Conservation (phyloP, 2,888 invertebrate species). For the Tortricodes alternella region DNA sequence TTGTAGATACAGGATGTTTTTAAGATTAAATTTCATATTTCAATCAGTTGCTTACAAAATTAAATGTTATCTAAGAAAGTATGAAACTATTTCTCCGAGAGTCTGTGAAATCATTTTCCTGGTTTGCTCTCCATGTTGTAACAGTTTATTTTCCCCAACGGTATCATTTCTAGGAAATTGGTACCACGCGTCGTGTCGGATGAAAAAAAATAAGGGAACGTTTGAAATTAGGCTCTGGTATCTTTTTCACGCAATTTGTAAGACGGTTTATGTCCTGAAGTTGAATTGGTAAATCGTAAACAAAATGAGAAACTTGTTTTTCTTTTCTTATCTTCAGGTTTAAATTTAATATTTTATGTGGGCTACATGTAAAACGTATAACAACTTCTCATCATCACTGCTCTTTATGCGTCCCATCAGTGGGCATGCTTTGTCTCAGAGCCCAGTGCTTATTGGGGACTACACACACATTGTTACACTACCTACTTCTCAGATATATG, state of each 20-base stretch:
- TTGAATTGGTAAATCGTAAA: neutral
- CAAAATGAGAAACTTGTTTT: neutral
- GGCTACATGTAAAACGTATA: no score
- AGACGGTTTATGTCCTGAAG: constrained; percentile 9
- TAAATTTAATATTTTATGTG: no score
- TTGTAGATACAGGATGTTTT: no score
- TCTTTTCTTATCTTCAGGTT: no score
- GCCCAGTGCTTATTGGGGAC: no score
- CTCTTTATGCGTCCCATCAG: no score
- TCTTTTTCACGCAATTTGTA: constrained; percentile 17
- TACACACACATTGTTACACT: no score
- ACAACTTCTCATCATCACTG: no score
- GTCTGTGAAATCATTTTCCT: constrained; percentile 74
- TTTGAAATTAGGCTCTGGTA: constrained; percentile 28
- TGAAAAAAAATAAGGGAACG: constrained; percentile 50
- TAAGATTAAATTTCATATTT: neutral
- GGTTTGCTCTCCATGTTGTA: constrained; percentile 68
- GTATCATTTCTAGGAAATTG: constrained; percentile 76
- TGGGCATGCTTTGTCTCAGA: no score
- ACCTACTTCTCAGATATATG: no score
- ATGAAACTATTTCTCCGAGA: constrained; percentile 42
- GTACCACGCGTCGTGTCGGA: constrained; percentile 66
- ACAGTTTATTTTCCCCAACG: constrained; percentile 75
- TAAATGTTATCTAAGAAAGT: neutral
- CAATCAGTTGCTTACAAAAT: neutral